Percentiles rank a stretch among this genome's conserved stretches.
Conservation (phyloP, 2,888 invertebrate species). For the Clitarchus hookeri region DNA sequence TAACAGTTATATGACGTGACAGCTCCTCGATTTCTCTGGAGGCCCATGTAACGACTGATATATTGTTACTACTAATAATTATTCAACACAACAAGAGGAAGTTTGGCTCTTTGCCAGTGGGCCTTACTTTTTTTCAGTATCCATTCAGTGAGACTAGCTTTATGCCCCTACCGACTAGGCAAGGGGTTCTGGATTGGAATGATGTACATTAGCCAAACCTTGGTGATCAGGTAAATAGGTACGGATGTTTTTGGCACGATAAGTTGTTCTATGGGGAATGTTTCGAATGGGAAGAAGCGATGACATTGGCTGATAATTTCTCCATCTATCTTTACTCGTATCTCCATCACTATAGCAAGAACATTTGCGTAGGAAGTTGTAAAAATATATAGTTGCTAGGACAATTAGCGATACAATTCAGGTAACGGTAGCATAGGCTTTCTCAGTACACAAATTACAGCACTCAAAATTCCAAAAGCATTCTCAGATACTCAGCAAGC, state of each 20-base stretch:
- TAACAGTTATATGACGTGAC: no score
- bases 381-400: slow-evolving; percentile 2
- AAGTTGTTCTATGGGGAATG: background rate
- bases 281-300: background rate
- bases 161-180: no score
- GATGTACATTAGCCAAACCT: no score
- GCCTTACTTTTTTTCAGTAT: no score
- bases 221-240: slow-evolving; percentile 15
- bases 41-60: no score
- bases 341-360: background rate
- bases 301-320: background rate
- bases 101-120: no score
- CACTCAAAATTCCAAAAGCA: slow-evolving; percentile 32
- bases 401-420: background rate
- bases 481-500: slow-evolving; percentile 28
- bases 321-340: background rate
- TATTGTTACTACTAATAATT: no score
- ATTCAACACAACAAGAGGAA: no score
- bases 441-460: background rate
- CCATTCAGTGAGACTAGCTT: no score
- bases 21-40: no score
- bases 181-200: no score
- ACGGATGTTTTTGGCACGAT: background rate
- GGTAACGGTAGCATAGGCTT: background rate
- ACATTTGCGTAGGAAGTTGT: slow-evolving; percentile 6